These are phyloP conservation scores for Apis laboriosa DNA, from an alignment of 1,140 invertebrate genomes.

Conservation along the genomic window DNA sequence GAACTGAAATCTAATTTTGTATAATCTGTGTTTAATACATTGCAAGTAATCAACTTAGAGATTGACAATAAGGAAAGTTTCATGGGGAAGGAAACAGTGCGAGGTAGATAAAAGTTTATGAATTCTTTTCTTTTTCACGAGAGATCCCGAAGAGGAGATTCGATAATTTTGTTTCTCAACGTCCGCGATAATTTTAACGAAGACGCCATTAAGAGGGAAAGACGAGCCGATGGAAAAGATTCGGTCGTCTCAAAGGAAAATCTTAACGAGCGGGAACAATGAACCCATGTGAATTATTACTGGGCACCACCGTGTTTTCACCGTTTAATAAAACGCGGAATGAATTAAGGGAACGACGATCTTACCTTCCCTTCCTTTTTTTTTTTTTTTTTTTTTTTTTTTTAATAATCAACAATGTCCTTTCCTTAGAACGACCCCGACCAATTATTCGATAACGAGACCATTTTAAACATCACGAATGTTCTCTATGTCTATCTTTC, in stretches of 20 bases:
- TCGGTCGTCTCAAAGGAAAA: constrained; percentile 49
- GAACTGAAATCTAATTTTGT: no score
- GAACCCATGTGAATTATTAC: constrained; percentile 52
- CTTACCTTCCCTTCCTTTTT: constrained; percentile 24
- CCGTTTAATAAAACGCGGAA: constrained; percentile 48
- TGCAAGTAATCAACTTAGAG: not conserved
- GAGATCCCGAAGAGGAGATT: not conserved
- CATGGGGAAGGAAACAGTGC: not conserved
- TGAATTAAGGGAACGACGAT: constrained; percentile 41
- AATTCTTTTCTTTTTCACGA: not conserved
- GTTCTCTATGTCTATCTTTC: constrained; percentile 3
- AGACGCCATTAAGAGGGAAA: constrained; percentile 25
- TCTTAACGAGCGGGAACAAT: constrained; percentile 51
- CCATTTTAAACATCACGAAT: not conserved
- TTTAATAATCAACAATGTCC: no score
- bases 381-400: not conserved
- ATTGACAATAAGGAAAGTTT: not conserved
- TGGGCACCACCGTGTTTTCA: constrained; percentile 38
- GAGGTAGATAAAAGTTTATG: not conserved
- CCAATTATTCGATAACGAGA: constrained; percentile 35
- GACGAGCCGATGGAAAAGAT: constrained; percentile 44
- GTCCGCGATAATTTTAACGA: constrained; percentile 40
- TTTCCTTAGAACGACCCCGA: not conserved
- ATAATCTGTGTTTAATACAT: no score
- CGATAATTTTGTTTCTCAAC: not conserved